Evolutionary conservation across 2,797 vertebrate species (phyloP).

Genomic region (Ceryle rudis): DNA sequence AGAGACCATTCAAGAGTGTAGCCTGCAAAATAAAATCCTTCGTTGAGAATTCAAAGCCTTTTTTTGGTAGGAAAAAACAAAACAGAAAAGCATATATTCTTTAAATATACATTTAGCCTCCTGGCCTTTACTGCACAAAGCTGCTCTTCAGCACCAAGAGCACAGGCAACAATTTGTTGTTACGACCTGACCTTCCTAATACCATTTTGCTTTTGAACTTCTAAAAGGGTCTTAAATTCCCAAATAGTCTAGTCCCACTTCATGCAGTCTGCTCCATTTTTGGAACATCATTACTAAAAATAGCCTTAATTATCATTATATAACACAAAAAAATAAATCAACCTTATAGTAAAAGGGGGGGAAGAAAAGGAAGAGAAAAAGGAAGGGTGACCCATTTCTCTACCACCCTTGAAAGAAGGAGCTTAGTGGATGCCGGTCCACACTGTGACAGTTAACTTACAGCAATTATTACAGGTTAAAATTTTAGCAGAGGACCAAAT

Average conservation of each 20-base stretch:
- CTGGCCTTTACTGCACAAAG: constrained; percentile 40
- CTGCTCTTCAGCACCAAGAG: neutral
- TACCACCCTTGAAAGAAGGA: neutral
- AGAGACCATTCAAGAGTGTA: neutral
- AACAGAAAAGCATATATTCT: constrained; percentile 24
- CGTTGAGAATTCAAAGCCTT: constrained; percentile 55
- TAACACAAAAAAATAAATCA: neutral
- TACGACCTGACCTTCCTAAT: neutral
- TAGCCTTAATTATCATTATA: neutral
- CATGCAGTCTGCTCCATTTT: neutral
- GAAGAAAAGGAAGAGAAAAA: neutral
- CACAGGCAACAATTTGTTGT: neutral
- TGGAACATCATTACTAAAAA: neutral
- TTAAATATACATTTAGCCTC: constrained; percentile 66
- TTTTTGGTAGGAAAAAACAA: neutral
- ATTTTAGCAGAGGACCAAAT: neutral
- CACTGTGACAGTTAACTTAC: neutral
- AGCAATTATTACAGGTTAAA: neutral
- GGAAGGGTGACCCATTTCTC: neutral
- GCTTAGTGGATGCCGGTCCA: neutral
- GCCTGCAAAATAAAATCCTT: constrained; percentile 42
- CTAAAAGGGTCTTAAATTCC: constrained; percentile 6
- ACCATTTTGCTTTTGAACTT: neutral
- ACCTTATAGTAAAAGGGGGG: neutral
- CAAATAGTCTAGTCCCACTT: neutral